Conservation (phyloP, 2,797 vertebrate genomes). For the Pristis pectinata region DNA sequence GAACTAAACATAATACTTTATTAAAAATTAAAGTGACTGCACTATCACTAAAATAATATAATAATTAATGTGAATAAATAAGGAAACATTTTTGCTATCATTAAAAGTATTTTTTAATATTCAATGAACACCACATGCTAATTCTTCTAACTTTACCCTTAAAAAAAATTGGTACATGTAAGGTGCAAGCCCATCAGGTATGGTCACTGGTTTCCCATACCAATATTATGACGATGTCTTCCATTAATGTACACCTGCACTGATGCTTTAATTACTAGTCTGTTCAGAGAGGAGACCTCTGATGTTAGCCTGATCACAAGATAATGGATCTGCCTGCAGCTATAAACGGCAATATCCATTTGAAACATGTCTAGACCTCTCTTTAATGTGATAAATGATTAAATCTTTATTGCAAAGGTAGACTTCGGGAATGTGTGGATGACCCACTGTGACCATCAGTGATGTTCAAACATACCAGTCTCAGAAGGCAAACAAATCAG, state of each 20-base stretch:
- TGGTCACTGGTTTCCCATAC: constrained; percentile 6
- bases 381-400: constrained; percentile 36
- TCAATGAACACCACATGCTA: not conserved
- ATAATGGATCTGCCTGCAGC: constrained; percentile 19
- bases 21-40: constrained; percentile 14
- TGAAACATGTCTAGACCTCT: constrained; percentile 19
- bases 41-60: not conserved
- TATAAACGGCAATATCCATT: not conserved
- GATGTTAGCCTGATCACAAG: constrained; percentile 22
- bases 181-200: not conserved
- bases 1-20: constrained; percentile 68
- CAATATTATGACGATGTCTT: not conserved
- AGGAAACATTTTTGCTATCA: not conserved
- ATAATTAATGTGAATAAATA: not conserved
- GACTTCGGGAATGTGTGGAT: constrained; percentile 24
- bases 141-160: not conserved
- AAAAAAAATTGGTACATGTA: not conserved
- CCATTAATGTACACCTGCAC: not conserved
- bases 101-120: not conserved
- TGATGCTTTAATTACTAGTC: constrained; percentile 30
- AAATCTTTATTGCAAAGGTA: constrained; percentile 3
- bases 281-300: constrained; percentile 33
- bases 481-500: not conserved
- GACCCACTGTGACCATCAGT: not conserved
- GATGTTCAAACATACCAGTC: not conserved